Evolutionary conservation across 2,888 invertebrate genomes (phyloP), one percentile per base, ranked within the genome.

Genomic region (Yponomeuta sedellus): DNA sequence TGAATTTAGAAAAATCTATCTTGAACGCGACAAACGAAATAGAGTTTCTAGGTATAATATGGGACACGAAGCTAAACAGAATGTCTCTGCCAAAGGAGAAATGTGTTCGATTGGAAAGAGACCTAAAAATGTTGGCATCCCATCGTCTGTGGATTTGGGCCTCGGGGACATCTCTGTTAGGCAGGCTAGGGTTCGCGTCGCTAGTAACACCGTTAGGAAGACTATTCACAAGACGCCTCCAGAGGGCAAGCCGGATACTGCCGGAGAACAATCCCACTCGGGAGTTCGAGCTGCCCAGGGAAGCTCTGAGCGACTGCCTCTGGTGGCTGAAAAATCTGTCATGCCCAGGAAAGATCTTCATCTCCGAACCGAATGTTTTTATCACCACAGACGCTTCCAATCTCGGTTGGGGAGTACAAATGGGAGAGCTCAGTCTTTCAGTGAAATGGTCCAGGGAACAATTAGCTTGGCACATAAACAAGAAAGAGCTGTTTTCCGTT

Each of bases 311-410:
- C 0, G 71, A 73, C 5, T 68, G 65, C n/a, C 10, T 0, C 5
- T 72, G 71, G 71, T 73, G 71, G 72, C 44, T 44, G 0, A 4
- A 65, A 6, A 69, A 72, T 19, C 0, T 70, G 0, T n/a, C 10
- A 1, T 16, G 11, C 0, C 57, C 70, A 1, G 66, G 66, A 1
- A 68, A 6, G 10, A 66, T 71, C 1, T 70, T 69, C 12, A 1
- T 58, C 0, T 67, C 66, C 0, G 67, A 69, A 0, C 69, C 69
- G 0, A 67, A 1, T 1, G 57, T 68, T 5, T 71, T 73, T 52
- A 2, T 75, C 0, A 70, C 70, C 0, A 73, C 74, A 0, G 74
- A 75, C 19, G 74, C 73, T 0, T 72, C 75, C 12, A 65, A 72
- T 65, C n/a, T 28, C 4, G 72, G n/a, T n/a, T n/a, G 73, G 0